Evolutionary conservation across 2,113 vertebrate genomes (phyloP), one percentile per base, ranked within the genome.

Genomic region (Sebastes fasciatus): DNA sequence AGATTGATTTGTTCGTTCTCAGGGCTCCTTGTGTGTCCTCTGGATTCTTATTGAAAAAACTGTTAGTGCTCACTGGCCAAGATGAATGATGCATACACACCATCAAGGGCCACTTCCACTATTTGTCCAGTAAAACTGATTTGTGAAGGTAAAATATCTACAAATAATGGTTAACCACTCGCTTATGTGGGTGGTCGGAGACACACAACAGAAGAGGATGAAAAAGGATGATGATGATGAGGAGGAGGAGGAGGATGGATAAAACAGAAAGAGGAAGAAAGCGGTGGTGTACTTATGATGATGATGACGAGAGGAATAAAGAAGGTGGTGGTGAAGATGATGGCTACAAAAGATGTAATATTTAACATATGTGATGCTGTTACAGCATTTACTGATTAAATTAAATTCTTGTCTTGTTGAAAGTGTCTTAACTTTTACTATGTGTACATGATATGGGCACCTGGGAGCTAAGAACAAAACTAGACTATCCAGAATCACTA

Each of bases 111-210:
- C 26, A 17, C 45, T 46, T 77, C 8, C 26, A 19, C 43, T 62
- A 54, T 63, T 63, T 63, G 34, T 64, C 17, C 40, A 1, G 67
- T 42, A 6, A 51, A 66, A 52, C 43, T 21, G 14, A 79, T 75
- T 72, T 23, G 23, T 80, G 77, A 58, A 54, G 17, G 54, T 42
- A n/a, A 75, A 84, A 65, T 6, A n/a, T 75, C 12, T 43, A 51
- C 49, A 64, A 85, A 68, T 61, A 87, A 71, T 76, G 60, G 45
- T 75, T 43, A 49, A 49, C 34, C 49, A 72, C 54, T 64, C 17
- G 26, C 49, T 73, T 48, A 43, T 16, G 87, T 91, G 82, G 86
- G 69, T 72, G 79, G 77, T 64, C 65, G 26, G 58, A 84, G 51
- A 79, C 26, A 82, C 83, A 82, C 21, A 63, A 76, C 54, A 86